A percentile compares a stretch with the other conserved stretches of the same genome.
Evolutionary conservation across 2,113 vertebrate genomes (phyloP).

Genomic region (Chauna torquata): DNA sequence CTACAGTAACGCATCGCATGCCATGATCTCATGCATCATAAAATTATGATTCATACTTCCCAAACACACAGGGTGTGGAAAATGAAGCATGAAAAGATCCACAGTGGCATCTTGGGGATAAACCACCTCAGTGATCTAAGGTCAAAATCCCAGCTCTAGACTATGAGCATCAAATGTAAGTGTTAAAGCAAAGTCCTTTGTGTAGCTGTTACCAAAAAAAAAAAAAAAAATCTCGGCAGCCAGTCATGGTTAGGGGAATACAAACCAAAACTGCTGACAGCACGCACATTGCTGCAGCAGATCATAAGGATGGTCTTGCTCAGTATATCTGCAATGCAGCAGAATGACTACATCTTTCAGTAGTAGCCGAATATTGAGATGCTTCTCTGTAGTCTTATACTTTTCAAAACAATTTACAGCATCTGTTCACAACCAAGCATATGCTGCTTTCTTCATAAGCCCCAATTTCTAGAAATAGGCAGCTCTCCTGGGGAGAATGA

Average conservation of each 20-base stretch:
- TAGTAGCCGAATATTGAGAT: accelerated
- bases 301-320: background rate
- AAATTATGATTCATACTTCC: background rate
- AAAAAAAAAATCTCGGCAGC: background rate
- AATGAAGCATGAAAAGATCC: accelerated
- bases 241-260: accelerated
- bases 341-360: background rate
- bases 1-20: accelerated
- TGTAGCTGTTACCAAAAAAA: background rate
- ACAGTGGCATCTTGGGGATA: background rate
- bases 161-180: background rate
- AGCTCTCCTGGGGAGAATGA: background rate
- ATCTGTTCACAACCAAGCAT: background rate
- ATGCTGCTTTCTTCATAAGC: background rate
- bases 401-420: background rate
- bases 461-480: background rate
- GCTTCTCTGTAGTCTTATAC: background rate
- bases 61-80: background rate
- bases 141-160: background rate
- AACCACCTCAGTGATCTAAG: background rate
- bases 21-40: background rate
- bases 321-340: constrained; percentile 44
- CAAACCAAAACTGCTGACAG: background rate
- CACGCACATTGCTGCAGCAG: background rate
- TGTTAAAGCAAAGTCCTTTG: background rate